Conservation (phyloP, 2,797 vertebrate species). For the Urocyon cinereoargenteus region DNA sequence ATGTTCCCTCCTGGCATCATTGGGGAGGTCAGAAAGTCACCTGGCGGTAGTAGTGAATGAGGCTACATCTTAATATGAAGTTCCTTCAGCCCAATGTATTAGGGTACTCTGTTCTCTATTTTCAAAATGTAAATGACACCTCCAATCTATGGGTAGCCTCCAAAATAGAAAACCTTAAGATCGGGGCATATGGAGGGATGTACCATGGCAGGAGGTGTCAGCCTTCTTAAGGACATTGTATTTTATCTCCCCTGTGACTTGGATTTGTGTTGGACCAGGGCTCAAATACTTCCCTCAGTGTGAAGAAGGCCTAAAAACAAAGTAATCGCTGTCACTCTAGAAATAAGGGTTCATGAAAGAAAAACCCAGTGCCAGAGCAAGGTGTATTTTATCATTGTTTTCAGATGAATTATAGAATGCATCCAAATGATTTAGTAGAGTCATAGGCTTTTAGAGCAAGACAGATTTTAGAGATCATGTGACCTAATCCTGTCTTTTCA, state of each 20-base stretch:
- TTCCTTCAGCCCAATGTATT: neutral
- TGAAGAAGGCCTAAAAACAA: neutral
- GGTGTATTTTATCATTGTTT: neutral
- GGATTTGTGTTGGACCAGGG: neutral
- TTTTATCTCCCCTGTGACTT: slow-evolving; percentile 52
- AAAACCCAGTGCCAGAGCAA: neutral
- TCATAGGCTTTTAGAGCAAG: neutral
- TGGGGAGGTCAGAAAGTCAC: neutral
- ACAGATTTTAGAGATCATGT: neutral
- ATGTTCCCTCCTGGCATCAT: neutral
- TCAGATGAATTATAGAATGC: neutral
- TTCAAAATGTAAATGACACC: neutral
- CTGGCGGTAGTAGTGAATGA: neutral
- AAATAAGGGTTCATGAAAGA: slow-evolving; percentile 16
- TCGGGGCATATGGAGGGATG: neutral
- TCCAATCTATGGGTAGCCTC: neutral
- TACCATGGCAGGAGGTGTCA: slow-evolving; percentile 53
- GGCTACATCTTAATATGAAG: neutral
- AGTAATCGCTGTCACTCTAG: neutral
- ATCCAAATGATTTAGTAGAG: neutral
- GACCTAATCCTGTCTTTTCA: neutral
- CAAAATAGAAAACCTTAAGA: neutral
- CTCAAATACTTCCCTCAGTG: neutral
- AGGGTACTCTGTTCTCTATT: neutral
- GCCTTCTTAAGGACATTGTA: slow-evolving; percentile 73